phyloP scores from a whole-genome alignment of 2,797 vertebrate species.

The Otus scops region DNA sequence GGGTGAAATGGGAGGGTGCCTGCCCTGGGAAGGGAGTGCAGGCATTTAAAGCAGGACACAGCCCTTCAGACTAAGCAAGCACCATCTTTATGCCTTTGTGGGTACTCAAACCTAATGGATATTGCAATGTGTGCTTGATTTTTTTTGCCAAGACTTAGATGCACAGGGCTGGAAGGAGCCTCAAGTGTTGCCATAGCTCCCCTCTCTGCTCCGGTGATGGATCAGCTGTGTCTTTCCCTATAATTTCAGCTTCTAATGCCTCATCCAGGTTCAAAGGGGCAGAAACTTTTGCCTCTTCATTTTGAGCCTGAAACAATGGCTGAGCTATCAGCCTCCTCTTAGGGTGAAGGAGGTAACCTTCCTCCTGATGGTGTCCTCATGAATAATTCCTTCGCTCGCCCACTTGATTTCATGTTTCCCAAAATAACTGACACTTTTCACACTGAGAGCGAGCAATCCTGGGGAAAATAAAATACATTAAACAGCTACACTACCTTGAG shows the following conservation, averaged over 20 bases:
- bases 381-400: constrained; percentile 2
- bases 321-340: neutral
- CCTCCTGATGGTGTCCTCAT: neutral
- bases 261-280: neutral
- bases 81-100: neutral
- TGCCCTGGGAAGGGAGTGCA: neutral
- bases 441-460: neutral
- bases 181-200: neutral
- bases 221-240: neutral
- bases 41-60: neutral
- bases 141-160: neutral
- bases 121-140: neutral
- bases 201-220: neutral
- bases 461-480: constrained; percentile 12
- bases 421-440: constrained; percentile 32
- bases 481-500: neutral
- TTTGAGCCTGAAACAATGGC: neutral
- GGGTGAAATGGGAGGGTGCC: neutral
- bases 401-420: constrained; percentile 40
- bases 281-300: constrained; percentile 29
- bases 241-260: neutral
- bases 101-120: neutral
- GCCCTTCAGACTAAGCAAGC: neutral
- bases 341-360: constrained; percentile 44
- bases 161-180: neutral